Conservation (phyloP, 2,888 invertebrate species). For the Scaptomyza reducta region DNA sequence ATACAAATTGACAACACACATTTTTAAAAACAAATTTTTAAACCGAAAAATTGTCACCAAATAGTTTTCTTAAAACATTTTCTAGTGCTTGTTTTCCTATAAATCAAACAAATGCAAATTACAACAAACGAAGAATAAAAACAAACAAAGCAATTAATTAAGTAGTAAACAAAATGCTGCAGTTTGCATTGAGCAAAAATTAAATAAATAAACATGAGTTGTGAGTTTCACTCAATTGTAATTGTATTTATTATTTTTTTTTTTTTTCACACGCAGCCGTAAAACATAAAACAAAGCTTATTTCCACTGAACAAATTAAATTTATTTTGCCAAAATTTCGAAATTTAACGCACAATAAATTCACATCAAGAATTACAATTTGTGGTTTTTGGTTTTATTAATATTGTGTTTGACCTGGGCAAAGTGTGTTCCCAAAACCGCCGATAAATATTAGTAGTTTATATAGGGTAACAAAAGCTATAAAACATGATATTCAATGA, state of each 20-base stretch:
- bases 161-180: conserved; percentile 71
- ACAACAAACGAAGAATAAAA: conserved; percentile 15
- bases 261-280: conserved; percentile 13
- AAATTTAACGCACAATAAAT: conserved; percentile 63
- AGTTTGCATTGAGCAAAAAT: conserved; percentile 45
- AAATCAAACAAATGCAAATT: conserved; percentile 51
- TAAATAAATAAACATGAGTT: conserved; percentile 43
- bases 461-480: conserved; percentile 70
- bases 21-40: conserved; percentile 20
- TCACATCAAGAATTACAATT: conserved; percentile 14
- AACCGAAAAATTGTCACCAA: conserved; percentile 33
- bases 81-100: conserved; percentile 71
- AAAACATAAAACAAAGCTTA: conserved; percentile 29
- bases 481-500: conserved; percentile 28
- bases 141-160: conserved; percentile 38
- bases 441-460: conserved; percentile 79
- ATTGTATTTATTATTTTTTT: neutral
- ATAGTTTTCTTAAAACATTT: conserved; percentile 64
- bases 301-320: conserved; percentile 12
- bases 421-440: conserved; percentile 77
- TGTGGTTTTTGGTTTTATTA: neutral
- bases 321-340: conserved; percentile 14
- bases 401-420: conserved; percentile 55
- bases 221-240: conserved; percentile 51
- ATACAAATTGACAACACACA: conserved; percentile 13